Base-by-base conservation (phyloP, 2,888 invertebrate species). In the Philopedon plagiatum region DNA sequence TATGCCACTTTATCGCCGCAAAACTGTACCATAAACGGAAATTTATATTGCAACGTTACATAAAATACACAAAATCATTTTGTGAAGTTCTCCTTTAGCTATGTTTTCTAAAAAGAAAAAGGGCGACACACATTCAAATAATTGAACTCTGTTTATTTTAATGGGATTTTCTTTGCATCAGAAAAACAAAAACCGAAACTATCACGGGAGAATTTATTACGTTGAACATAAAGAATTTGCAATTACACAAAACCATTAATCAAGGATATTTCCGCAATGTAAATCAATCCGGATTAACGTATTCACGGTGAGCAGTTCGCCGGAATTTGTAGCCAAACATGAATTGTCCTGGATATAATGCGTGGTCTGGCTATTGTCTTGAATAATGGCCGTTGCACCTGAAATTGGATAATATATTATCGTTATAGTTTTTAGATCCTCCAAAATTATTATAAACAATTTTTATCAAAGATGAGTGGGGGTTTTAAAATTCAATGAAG, bases 241-340 rank as follows among this genome's bases (percentile, higher is more conserved):
- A 84, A 84, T 84, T 84, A 84, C 80, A 82, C 82, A 78, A 80
- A 79, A 79, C 82, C 81, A 84, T 84, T 84, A 82, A 84, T 84
- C 83, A 84, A 76, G 80, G 78, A 79, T 78, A 83, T 81, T 82
- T 83, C 81, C 81, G 80, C 81, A 81, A 80, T 80, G 82, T 84
- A 83, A 84, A 84, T 83, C 84, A 84, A 83, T 84, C 84, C 82
- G 81, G 80, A 81, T 84, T 84, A 83, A 82, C 80, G 81, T 81
- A 81, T 84, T 83, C 81, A 82, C 81, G 81, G 83, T 78, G 81
- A 81, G 80, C 80, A 81, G 75, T 67, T 80, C 78, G 78, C 80
- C 79, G 84, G 84, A 83, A 84, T 83, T 82, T 80, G 76, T 79
- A 80, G 78, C 79, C 78, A 77, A 77, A 78, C 79, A 75, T 79